Base-by-base conservation (phyloP, 1,140 invertebrate genomes). In the Brachionus angularis region DNA sequence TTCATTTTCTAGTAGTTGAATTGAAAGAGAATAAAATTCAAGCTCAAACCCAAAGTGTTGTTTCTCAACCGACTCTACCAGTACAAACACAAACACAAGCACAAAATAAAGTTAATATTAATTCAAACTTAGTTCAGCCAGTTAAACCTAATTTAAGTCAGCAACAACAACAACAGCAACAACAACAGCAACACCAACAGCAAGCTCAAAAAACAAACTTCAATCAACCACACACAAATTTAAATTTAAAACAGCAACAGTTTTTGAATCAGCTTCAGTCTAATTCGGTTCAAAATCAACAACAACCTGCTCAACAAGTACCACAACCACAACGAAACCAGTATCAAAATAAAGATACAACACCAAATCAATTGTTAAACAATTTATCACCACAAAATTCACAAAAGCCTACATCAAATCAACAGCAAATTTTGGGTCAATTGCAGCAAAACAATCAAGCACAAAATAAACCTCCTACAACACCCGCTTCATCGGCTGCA, bases 341-440 rank as follows among this genome's bases (percentile, higher is more conserved):
- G 12, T 58, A 14, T 58, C 53, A 58, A 58, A 58, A 27, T 21
- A 58, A 58, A 58, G 53, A 58, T 23, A 34, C 39, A 42, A 7
- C n/a, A 7, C 5, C 34, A 10, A 18, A n/a, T 10, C 33, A 58
- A 1, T 23, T 58, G 3, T 14, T 58, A 5, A 58, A 58, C 10
- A 39, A n/a, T n/a, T n/a, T 58, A 2, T 58, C 53, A 21, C 53
- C 53, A 5, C 36, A 33, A 58, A 58, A 42, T 39, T n/a, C 4
- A 42, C 39, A 42, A 42, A 8, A 16, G 5, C 1, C 23, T 58
- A 31, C 36, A 39, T 34, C 21, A 12, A 31, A 58, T 21, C 53
- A 33, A 36, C 52, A 55, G 14, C 52, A 55, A 55, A 16, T 55
- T 12, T 23, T 58, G 1, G 23, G 3, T 58, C 53, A 58, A 58